Base-by-base conservation (phyloP, 2,113 vertebrate genomes). In the Dascyllus trimaculatus region DNA sequence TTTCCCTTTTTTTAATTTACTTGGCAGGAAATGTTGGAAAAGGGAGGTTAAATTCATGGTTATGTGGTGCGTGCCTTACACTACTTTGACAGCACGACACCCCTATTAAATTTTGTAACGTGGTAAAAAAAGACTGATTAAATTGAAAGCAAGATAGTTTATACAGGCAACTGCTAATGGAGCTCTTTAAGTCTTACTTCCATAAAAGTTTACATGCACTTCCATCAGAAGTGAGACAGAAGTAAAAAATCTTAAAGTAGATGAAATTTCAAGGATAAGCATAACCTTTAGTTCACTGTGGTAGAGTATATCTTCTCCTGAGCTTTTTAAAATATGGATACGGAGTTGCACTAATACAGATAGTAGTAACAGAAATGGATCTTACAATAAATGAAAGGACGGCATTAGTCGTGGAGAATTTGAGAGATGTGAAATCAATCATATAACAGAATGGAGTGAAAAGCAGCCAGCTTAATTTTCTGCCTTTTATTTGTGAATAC, bases 101-200 rank as follows among this genome's bases (percentile, higher is more conserved):
- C 4, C 43, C 35, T 49, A 17, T 45, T 66, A 65, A 84, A 35
- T 22, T 57, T 69, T 69, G 18, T 66, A n/a, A 56, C 29, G 46
- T 59, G 40, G 17, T 62, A 11, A 51, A 79, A 62, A 17, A 51
- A 79, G 70, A 57, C 35, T 40, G 15, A 68, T 81, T 75, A 67
- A 63, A 80, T 24, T 75, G 66, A 78, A 45, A 71, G 71, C 18
- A 48, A 81, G 65, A 75, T 17, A 45, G 57, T 48, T 74, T 62
- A 67, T 67, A 62, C 60, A 57, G 80, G 72, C 26, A 45, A 18
- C 64, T 68, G 17, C 21, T 80, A 80, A 80, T 78, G 25, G 65
- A 14, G 1, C 49, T 40, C 46, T 71, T 71, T 40, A 43, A 43
- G 11, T 53, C 35, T 46, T 48, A 17, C 32, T 66, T 52, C 43